Evolutionary conservation across 2,888 invertebrate genomes (phyloP).

Genomic region (Melanostoma mellinum): DNA sequence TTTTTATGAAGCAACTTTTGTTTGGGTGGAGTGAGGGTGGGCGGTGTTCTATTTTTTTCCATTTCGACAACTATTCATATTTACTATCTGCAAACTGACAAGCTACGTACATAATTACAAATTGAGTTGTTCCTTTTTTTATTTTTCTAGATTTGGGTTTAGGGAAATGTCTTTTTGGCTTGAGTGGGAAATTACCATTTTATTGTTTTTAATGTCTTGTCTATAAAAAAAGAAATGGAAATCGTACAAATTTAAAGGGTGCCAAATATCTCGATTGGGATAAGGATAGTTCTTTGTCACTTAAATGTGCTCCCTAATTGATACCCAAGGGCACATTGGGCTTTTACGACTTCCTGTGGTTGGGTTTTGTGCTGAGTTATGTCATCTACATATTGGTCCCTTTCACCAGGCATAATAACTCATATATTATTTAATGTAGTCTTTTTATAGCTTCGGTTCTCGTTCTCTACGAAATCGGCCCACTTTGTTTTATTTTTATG

Average conservation of each 20-base stretch:
- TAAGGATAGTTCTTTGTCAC: neutral
- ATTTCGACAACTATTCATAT: conserved; percentile 30
- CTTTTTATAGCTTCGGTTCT: no score
- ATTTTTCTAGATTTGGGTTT: conserved; percentile 11
- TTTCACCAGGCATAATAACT: no score
- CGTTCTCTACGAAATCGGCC: no score
- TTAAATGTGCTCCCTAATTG: conserved; percentile 9
- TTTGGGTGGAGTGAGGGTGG: conserved; percentile 1
- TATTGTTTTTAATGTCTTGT: conserved; percentile 67
- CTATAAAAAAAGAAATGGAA: conserved; percentile 18
- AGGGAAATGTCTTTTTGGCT: conserved; percentile 21
- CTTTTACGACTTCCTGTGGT: neutral
- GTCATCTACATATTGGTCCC: no score
- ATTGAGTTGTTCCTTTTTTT: conserved; percentile 33
- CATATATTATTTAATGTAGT: no score
- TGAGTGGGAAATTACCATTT: conserved; percentile 62
- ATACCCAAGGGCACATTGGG: conserved; percentile 19
- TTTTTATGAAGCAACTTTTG: neutral
- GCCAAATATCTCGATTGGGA: conserved; percentile 40
- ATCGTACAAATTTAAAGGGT: conserved; percentile 34
- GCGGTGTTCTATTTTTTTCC: conserved; percentile 17
- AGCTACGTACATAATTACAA: conserved; percentile 59
- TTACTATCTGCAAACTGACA: conserved; percentile 59
- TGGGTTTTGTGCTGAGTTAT: neutral
- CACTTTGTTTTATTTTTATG: no score